Evolutionary conservation across 1,140 invertebrate species (phyloP).

Genomic region (Nomia melanderi): DNA sequence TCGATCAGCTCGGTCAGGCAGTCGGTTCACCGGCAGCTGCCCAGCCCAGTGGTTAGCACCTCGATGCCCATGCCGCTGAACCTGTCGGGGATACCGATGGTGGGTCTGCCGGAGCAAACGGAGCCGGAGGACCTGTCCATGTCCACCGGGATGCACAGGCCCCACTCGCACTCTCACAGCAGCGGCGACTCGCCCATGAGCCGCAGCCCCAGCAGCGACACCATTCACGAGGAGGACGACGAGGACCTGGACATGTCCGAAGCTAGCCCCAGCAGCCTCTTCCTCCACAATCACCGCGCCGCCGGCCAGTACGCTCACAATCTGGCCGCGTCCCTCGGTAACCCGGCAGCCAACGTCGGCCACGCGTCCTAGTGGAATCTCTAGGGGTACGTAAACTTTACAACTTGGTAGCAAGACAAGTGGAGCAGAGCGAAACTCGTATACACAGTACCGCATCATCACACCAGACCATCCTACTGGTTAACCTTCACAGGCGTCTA

Average conservation of each 20-base stretch:
- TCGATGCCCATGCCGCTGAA: slow-evolving; percentile 69
- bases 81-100: slow-evolving; percentile 70
- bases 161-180: slow-evolving; percentile 71
- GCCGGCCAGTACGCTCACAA: slow-evolving; percentile 16
- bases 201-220: slow-evolving; percentile 67
- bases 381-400: slow-evolving; percentile 35
- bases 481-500: background rate
- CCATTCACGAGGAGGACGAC: slow-evolving; percentile 67
- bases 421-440: background rate
- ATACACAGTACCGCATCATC: background rate
- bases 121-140: slow-evolving; percentile 93
- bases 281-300: slow-evolving; percentile 59
- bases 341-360: slow-evolving; percentile 49
- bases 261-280: slow-evolving; percentile 67
- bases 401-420: background rate
- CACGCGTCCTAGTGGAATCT: slow-evolving; percentile 69
- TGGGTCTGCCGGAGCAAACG: slow-evolving; percentile 88
- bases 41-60: slow-evolving; percentile 53
- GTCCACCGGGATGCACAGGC: slow-evolving; percentile 72
- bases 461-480: background rate
- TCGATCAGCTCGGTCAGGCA: background rate
- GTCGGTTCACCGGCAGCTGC: slow-evolving; percentile 68
- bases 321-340: slow-evolving; percentile 34
- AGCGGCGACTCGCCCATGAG: slow-evolving; percentile 73
- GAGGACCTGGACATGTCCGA: slow-evolving; percentile 69